Evolutionary conservation across 2,113 vertebrate genomes (phyloP).

Genomic region (Macroglossus sobrinus): DNA sequence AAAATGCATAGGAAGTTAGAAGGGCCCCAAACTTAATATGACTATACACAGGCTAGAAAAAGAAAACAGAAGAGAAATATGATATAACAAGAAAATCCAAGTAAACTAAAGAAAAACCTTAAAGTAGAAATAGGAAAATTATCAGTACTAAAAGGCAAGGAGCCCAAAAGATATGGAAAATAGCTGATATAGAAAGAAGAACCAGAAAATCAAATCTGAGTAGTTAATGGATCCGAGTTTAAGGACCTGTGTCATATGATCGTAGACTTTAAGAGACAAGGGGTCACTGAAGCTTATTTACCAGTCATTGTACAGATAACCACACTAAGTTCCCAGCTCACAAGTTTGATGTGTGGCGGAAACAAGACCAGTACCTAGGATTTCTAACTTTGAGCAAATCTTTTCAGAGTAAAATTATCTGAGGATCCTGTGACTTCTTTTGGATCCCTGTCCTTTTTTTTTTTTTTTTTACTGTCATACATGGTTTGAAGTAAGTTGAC

Average conservation of each 20-base stretch:
- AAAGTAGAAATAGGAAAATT: background rate
- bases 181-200: background rate
- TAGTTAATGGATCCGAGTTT: background rate
- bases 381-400: background rate
- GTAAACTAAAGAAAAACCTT: background rate
- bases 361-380: background rate
- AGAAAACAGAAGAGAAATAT: background rate
- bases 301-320: background rate
- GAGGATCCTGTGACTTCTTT: background rate
- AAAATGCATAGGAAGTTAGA: background rate
- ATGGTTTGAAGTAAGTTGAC: background rate
- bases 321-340: background rate
- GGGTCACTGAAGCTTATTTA: background rate
- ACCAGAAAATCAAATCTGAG: background rate
- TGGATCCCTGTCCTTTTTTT: background rate
- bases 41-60: background rate
- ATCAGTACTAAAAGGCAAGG: background rate
- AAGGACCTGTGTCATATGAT: background rate
- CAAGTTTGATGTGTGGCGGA: background rate
- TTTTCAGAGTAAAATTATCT: background rate
- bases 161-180: background rate
- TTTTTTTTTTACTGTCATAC: background rate
- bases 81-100: background rate
- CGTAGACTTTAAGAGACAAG: background rate
- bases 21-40: background rate